phyloP scores from a whole-genome alignment of 2,797 vertebrate species.

The Ctenochaetus hawaiiensis region DNA sequence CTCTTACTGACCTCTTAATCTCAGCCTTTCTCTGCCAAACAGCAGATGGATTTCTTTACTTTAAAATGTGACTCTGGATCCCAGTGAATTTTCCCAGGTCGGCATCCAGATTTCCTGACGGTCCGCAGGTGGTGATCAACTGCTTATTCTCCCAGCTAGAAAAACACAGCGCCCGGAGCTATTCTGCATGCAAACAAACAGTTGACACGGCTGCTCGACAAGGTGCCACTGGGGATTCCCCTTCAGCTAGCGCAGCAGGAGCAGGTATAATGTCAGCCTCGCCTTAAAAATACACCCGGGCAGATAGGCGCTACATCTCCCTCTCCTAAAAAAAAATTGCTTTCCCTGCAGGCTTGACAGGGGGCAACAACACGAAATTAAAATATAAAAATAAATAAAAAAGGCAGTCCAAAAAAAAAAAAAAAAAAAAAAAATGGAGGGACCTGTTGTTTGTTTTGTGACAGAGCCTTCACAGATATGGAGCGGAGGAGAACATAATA shows the following conservation, averaged over 20 bases:
- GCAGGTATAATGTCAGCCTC: conserved; percentile 73
- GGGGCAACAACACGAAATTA: conserved; percentile 62
- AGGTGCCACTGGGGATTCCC: conserved; percentile 78
- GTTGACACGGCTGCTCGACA: conserved; percentile 81
- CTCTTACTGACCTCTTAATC: neutral
- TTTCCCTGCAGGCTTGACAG: conserved; percentile 77
- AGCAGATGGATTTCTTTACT: conserved; percentile 33
- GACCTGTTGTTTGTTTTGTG: conserved; percentile 67
- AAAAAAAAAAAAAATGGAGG: conserved; percentile 44
- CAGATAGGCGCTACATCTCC: conserved; percentile 62
- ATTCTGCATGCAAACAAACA: conserved; percentile 84
- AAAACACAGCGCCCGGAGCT: conserved; percentile 73
- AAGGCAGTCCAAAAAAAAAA: conserved; percentile 31
- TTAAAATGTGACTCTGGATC: conserved; percentile 48
- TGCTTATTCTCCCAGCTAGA: conserved; percentile 69
- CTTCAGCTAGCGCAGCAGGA: conserved; percentile 69
- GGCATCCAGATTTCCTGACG: conserved; percentile 57
- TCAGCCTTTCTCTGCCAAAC: conserved; percentile 13
- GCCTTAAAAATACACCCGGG: conserved; percentile 71
- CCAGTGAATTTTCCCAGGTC: conserved; percentile 47
- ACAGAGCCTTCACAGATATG: conserved; percentile 59
- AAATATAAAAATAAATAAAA: conserved; percentile 20
- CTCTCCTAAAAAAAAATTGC: conserved; percentile 51
- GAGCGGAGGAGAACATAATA: conserved; percentile 76
- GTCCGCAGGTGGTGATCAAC: conserved; percentile 68